Evolutionary conservation across 2,888 invertebrate species (phyloP).

Genomic region (Philopedon plagiatum): DNA sequence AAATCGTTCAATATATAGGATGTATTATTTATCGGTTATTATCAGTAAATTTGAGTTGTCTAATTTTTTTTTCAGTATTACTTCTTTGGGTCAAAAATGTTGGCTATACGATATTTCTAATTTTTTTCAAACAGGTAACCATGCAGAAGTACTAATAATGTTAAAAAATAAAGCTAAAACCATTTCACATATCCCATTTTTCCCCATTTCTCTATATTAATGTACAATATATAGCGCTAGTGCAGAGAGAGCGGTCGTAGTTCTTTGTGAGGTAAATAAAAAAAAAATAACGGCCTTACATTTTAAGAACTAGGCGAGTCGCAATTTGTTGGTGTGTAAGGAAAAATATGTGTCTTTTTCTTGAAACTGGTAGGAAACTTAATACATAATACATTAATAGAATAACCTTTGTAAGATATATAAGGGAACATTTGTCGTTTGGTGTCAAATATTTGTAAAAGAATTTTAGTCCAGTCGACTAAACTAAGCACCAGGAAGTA

Average conservation of each 20-base stretch:
- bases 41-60: too few species aligned
- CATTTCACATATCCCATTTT: slow-evolving; percentile 57
- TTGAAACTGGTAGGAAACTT: not conserved
- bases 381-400: slow-evolving; percentile 8
- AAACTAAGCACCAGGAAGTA: not conserved
- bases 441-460: not conserved
- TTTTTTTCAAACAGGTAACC: not conserved
- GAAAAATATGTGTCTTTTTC: not conserved
- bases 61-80: not conserved
- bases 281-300: slow-evolving; percentile 30
- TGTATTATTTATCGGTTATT: too few species aligned
- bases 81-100: not conserved
- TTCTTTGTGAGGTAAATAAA: slow-evolving; percentile 14
- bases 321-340: slow-evolving; percentile 7
- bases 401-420: slow-evolving; percentile 21
- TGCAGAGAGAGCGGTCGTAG: slow-evolving; percentile 4
- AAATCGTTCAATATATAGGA: too few species aligned
- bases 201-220: slow-evolving; percentile 53
- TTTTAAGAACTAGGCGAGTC: slow-evolving; percentile 10
- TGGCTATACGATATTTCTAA: not conserved
- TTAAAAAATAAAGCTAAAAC: slow-evolving; percentile 40
- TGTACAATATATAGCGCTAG: slow-evolving; percentile 52
- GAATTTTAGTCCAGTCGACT: not conserved
- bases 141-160: slow-evolving; percentile 18
- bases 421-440: slow-evolving; percentile 19